Conservation (phyloP, 2,797 vertebrate species). For the Mus minutoides region DNA sequence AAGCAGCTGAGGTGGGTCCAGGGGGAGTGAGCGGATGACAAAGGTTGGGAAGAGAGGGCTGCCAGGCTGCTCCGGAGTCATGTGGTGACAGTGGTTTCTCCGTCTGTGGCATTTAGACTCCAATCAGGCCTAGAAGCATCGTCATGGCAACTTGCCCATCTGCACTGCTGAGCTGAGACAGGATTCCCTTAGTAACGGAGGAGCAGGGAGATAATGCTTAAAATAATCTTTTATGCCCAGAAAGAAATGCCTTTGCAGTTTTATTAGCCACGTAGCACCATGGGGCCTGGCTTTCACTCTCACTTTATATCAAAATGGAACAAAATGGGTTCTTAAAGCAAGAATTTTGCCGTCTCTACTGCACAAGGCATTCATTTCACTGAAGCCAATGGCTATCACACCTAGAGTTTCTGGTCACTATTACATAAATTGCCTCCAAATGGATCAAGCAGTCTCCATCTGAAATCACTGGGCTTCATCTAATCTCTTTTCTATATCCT, state of each 20-base stretch:
- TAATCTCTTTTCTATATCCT: constrained; percentile 58
- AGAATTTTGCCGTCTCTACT: constrained; percentile 38
- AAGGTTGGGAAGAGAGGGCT: not conserved
- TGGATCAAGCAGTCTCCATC: not conserved
- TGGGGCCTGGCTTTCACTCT: constrained; percentile 63
- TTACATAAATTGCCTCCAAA: constrained; percentile 65
- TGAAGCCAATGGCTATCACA: not conserved
- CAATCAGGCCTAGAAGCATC: constrained; percentile 52
- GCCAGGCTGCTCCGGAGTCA: not conserved
- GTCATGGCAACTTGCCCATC: constrained; percentile 76
- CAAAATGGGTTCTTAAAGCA: constrained; percentile 64
- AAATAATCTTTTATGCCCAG: constrained; percentile 75
- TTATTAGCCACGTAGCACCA: constrained; percentile 71
- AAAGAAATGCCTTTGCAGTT: constrained; percentile 73
- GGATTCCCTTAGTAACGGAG: constrained; percentile 79
- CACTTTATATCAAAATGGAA: constrained; percentile 74
- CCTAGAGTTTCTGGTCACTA: not conserved
- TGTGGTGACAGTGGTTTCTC: not conserved
- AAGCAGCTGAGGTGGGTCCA: not conserved
- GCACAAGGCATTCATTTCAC: not conserved
- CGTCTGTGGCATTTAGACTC: constrained; percentile 61
- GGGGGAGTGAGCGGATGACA: not conserved
- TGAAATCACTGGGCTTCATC: constrained; percentile 42
- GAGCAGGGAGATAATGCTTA: constrained; percentile 67
- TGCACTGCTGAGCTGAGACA: constrained; percentile 47